Conservation (phyloP, 2,797 vertebrate genomes). For the Oreochromis mossambicus region DNA sequence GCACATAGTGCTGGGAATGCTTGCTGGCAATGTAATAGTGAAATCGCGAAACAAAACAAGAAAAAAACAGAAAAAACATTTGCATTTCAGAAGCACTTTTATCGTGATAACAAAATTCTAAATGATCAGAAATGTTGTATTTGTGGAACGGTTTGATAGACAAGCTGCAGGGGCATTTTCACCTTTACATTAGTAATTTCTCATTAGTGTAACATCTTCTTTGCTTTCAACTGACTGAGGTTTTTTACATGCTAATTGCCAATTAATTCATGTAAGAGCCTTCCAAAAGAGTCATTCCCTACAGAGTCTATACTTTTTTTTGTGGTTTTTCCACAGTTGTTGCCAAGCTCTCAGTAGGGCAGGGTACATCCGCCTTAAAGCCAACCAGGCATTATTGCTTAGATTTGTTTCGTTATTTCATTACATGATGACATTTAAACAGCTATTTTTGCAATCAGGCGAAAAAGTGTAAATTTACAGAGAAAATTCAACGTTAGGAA, state of each 20-base stretch:
- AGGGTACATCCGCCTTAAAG: background rate
- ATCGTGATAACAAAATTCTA: background rate
- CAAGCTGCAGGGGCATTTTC: background rate
- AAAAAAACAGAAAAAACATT: background rate
- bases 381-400: background rate
- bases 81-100: background rate
- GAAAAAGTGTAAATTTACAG: background rate
- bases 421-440: background rate
- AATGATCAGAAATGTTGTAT: background rate
- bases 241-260: constrained; percentile 62
- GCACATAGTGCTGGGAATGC: background rate
- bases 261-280: constrained; percentile 71
- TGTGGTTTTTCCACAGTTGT: background rate
- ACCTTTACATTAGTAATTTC: constrained; percentile 54
- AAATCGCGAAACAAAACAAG: background rate
- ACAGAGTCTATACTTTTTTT: background rate
- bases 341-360: constrained; percentile 1
- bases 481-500: background rate
- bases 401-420: background rate
- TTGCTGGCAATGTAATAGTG: background rate
- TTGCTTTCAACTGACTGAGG: background rate
- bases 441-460: background rate
- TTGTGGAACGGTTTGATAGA: background rate
- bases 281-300: background rate
- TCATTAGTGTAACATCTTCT: constrained; percentile 58